phyloP scores from a whole-genome alignment of 2,797 vertebrate species.

The Botia almorhae region DNA sequence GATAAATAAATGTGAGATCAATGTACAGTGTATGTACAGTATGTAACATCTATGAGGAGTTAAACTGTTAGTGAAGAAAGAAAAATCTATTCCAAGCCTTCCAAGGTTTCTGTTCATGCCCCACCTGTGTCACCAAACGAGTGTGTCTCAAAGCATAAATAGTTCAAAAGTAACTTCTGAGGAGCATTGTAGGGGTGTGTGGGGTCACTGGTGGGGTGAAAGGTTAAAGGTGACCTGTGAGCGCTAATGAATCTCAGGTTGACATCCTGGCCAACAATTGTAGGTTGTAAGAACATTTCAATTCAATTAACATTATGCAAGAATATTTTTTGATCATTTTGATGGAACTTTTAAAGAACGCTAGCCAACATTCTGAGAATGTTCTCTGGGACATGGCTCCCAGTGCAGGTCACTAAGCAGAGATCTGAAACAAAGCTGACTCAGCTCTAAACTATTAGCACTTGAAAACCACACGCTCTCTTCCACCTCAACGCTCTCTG shows the following conservation, averaged over 20 bases:
- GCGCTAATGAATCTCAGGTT: constrained; percentile 5
- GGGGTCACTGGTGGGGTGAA: constrained; percentile 12
- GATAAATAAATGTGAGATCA: not conserved
- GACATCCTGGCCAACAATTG: no score
- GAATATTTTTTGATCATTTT: no score
- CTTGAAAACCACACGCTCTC: not conserved
- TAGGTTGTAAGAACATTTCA: no score
- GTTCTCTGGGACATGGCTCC: constrained; percentile 34
- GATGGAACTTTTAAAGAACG: no score
- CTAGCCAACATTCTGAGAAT: no score
- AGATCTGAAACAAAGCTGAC: constrained; percentile 26
- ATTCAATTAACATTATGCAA: no score
- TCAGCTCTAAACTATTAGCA: constrained; percentile 26
- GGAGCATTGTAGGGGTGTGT: not conserved
- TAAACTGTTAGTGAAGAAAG: not conserved
- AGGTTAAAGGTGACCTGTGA: constrained; percentile 38
- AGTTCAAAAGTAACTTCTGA: constrained; percentile 24
- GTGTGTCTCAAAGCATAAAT: not conserved
- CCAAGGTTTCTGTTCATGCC: constrained; percentile 7
- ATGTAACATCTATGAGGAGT: not conserved
- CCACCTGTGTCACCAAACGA: constrained; percentile 34
- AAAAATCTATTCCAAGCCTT: constrained; percentile 12
- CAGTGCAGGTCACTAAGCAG: constrained; percentile 29
- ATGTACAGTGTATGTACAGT: no score
- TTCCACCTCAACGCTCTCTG: constrained; percentile 1